phyloP scores from a whole-genome alignment of 1,140 invertebrate genomes.

The Solenopsis fugax region DNA sequence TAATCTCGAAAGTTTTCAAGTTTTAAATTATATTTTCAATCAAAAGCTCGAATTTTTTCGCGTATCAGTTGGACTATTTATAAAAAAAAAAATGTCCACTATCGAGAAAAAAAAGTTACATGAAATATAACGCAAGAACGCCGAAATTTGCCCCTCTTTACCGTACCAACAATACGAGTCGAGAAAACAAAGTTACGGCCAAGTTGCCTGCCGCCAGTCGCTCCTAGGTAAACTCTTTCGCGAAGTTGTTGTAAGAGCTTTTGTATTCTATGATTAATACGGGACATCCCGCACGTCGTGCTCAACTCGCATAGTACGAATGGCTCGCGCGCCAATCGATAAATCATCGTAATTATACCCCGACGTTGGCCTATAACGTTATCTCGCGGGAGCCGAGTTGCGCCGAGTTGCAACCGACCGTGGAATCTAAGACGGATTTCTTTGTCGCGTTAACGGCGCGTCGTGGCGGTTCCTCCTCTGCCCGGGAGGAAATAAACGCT shows the following conservation, averaged over 20 bases:
- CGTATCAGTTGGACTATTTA: background rate
- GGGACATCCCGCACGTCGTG: constrained; percentile 58
- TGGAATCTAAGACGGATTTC: constrained; percentile 56
- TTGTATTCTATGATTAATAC: constrained; percentile 63
- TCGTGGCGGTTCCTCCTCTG: background rate
- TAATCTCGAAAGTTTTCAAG: background rate
- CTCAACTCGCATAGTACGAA: constrained; percentile 49
- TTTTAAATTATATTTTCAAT: constrained; percentile 11
- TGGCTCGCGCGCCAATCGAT: constrained; percentile 52
- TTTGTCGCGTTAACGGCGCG: constrained; percentile 40
- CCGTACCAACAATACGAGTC: constrained; percentile 13
- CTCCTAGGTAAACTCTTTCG: constrained; percentile 57
- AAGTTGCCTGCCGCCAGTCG: constrained; percentile 32
- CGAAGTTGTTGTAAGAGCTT: constrained; percentile 46
- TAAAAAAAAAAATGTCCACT: background rate
- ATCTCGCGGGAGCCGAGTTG: constrained; percentile 41
- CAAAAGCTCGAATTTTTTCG: background rate
- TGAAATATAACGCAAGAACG: background rate
- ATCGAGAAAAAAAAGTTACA: background rate
- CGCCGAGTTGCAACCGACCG: constrained; percentile 14
- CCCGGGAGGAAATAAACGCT: background rate
- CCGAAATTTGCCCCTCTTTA: background rate
- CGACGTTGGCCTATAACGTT: constrained; percentile 57
- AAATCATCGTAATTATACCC: constrained; percentile 61
- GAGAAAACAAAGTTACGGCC: constrained; percentile 49